Evolutionary conservation across 2,113 vertebrate genomes (phyloP), one percentile per base, ranked within the genome.

Genomic region (Dolichallabes microphthalmus): DNA sequence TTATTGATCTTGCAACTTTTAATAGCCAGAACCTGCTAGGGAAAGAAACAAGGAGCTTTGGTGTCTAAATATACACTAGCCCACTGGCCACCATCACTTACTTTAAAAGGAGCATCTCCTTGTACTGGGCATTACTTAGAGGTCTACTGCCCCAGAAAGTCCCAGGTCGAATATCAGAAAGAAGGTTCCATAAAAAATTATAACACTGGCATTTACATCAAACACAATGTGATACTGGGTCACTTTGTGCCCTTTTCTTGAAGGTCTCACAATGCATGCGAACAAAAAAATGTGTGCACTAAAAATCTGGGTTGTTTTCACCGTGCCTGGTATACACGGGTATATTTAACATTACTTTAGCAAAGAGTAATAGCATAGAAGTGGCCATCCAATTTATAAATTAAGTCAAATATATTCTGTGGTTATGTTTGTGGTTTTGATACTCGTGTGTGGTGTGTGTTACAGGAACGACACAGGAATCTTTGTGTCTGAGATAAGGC

Each of bases 401-500:
- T 19, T 14, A 27, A 45, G 57, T 35, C 15, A 68, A 68, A 52
- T 63, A 13, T 63, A 20, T 63, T 39, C 39, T 6, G 4, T 39
- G 39, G 22, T 73, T 20, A 19, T 32, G 55, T 58, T 13, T 50
- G 27, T 63, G 19, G 63, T 10, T n/a, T 9, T 71, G 68, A 22
- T 12, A 0, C 4, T 32, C 30, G 17, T 78, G 60, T 55, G 10
- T 85, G 83, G 32, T 32, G n/a, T 57, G 32, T 45, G 20, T 91
- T 93, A 86, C 92, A 95, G 98, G 91, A 96, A 97, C 90, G 97
- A 98, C 89, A 96, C 95, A 0, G 98, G 98, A 25, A 95, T 98
- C 75, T 99, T 99, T 93, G 97, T 99, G 85, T 98, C 97, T 25
- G 97, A 98, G 87, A 96, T 98, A 39, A 94, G 96, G 86, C 96